phyloP scores from a whole-genome alignment of 1,140 invertebrate species.

The Protaetia brevitarsis region DNA sequence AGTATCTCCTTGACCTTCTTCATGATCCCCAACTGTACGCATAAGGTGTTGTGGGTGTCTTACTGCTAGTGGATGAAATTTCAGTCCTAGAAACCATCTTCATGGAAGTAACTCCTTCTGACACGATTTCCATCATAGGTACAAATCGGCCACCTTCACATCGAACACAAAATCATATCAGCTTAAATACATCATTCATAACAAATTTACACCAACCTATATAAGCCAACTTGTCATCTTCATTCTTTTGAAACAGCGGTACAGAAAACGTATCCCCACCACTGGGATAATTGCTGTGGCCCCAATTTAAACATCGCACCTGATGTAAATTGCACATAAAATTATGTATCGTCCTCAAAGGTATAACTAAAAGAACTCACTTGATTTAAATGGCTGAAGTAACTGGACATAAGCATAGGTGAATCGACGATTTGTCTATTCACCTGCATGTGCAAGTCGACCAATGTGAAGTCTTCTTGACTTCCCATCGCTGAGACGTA shows the following conservation, averaged over 20 bases:
- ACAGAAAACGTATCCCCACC: slow-evolving; percentile 70
- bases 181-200: background rate
- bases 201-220: slow-evolving; percentile 57
- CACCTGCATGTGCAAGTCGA: slow-evolving; percentile 93
- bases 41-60: slow-evolving; percentile 63
- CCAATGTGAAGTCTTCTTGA: slow-evolving; percentile 88
- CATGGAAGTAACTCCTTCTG: slow-evolving; percentile 68
- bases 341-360: background rate
- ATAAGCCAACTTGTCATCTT: slow-evolving; percentile 72
- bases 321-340: slow-evolving; percentile 30
- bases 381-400: slow-evolving; percentile 89
- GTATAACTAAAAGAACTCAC: slow-evolving; percentile 49
- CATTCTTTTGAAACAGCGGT: slow-evolving; percentile 69
- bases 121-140: slow-evolving; percentile 63
- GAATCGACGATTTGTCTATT: slow-evolving; percentile 90
- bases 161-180: background rate
- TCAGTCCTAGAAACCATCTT: slow-evolving; percentile 63
- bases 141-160: slow-evolving; percentile 55
- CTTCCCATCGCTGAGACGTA: slow-evolving; percentile 91
- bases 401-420: slow-evolving; percentile 90
- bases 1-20: slow-evolving; percentile 15
- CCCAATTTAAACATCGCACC: slow-evolving; percentile 69
- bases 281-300: slow-evolving; percentile 62
- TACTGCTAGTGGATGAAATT: slow-evolving; percentile 45
- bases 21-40: slow-evolving; percentile 52